These are phyloP conservation scores for Ceratitis capitata DNA, from an alignment of 1,140 invertebrate genomes.

Conservation along the genomic window DNA sequence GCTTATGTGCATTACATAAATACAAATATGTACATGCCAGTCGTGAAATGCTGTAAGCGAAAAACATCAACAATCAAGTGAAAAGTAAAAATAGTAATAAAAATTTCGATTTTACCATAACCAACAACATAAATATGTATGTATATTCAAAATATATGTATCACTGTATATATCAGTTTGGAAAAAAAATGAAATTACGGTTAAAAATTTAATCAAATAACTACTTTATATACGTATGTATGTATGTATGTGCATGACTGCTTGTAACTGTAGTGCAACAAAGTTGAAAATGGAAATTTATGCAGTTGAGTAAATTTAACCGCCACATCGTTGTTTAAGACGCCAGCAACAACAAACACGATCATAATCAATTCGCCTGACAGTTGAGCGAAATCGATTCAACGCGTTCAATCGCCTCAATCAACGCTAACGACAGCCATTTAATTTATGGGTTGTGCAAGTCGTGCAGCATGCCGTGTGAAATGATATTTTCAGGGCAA, in stretches of 20 bases:
- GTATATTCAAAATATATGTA: not conserved
- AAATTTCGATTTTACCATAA: not conserved
- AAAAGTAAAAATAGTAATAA: not conserved
- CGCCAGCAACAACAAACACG: not conserved
- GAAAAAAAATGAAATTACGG: too few relatives aligned
- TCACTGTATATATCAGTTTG: not conserved
- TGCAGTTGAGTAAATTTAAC: not conserved
- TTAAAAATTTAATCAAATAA: too few relatives aligned
- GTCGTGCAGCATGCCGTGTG: not conserved
- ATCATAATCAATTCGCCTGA: not conserved
- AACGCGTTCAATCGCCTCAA: not conserved
- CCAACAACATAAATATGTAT: not conserved
- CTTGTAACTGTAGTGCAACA: not conserved
- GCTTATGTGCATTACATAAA: too few relatives aligned
- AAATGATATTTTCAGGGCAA: not conserved
- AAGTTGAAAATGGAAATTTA: conserved; percentile 1
- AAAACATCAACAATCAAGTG: not conserved
- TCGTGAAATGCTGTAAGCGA: not conserved
- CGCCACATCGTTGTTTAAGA: not conserved
- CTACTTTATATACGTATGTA: not conserved
- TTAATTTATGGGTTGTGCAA: conserved; percentile 24
- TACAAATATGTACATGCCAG: not conserved
- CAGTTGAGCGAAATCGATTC: not conserved
- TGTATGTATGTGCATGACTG: not conserved
- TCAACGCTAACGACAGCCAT: conserved; percentile 20